Conservation (phyloP, 2,113 vertebrate species). For the Galbula dea region DNA sequence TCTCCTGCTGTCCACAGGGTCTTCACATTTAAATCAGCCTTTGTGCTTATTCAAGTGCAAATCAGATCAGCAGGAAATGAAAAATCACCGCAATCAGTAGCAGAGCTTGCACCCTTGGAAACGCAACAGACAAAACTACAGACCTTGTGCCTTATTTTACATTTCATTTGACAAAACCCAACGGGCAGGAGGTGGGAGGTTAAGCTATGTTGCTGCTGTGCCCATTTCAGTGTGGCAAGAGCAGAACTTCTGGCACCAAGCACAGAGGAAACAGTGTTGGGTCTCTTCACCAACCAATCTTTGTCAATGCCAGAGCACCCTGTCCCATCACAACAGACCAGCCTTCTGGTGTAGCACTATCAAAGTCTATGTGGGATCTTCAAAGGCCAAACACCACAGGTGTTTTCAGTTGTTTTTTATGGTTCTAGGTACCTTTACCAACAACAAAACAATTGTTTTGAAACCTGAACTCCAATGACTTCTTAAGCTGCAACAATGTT, state of each 20-base stretch:
- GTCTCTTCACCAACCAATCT: background rate
- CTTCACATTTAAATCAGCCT: background rate
- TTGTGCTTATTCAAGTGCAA: background rate
- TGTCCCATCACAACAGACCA: fast-evolving
- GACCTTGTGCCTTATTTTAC: background rate
- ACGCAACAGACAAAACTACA: background rate
- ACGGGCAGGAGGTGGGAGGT: background rate
- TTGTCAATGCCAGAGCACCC: too few species aligned
- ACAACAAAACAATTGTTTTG: fast-evolving
- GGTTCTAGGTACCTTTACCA: background rate
- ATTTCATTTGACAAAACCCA: background rate
- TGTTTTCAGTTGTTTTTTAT: fast-evolving
- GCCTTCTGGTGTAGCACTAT: fast-evolving
- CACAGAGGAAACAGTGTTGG: fast-evolving
- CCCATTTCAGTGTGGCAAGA: background rate
- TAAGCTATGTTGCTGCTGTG: background rate
- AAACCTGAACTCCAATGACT: background rate
- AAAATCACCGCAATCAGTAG: background rate
- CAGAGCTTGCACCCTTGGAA: background rate
- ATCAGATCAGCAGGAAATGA: background rate
- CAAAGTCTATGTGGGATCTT: fast-evolving
- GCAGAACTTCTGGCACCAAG: background rate
- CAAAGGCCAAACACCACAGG: background rate
- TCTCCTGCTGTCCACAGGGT: background rate
- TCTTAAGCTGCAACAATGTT: background rate